A percentile compares a stretch with the other conserved stretches of the same genome.
Evolutionary conservation across 2,113 vertebrate species (phyloP).

Genomic region (Centropus unirufus): DNA sequence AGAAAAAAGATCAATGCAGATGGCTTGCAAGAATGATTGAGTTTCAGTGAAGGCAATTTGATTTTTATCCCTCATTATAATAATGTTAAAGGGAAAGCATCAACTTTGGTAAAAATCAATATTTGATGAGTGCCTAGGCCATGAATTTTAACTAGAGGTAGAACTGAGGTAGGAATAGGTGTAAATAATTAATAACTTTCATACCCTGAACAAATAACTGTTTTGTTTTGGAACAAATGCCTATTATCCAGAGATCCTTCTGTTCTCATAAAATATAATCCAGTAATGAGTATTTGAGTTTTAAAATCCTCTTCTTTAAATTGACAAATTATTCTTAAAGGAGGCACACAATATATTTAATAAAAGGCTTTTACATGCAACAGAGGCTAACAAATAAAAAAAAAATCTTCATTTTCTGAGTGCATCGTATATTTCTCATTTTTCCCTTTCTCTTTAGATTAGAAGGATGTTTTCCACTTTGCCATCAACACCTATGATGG

Average conservation of each 20-base stretch:
- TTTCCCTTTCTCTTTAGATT: not conserved
- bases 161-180: constrained; percentile 65
- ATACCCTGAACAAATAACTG: constrained; percentile 69
- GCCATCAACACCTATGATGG: not conserved
- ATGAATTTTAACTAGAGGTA: constrained; percentile 86
- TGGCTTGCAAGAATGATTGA: constrained; percentile 76
- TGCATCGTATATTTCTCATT: not conserved
- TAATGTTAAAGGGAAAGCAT: constrained; percentile 82
- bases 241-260: constrained; percentile 27
- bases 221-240: constrained; percentile 58
- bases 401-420: not conserved
- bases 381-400: not conserved
- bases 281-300: constrained; percentile 35
- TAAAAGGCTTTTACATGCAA: not conserved
- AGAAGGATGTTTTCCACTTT: not conserved
- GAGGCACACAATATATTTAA: not conserved
- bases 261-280: constrained; percentile 69
- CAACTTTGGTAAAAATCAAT: constrained; percentile 88
- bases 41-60: constrained; percentile 80
- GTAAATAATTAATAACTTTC: constrained; percentile 76
- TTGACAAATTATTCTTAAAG: constrained; percentile 3
- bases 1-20: constrained; percentile 82
- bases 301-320: not conserved
- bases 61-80: constrained; percentile 88
- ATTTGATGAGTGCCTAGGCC: constrained; percentile 86